These are phyloP conservation scores for Numenius arquata DNA, from an alignment of 2,113 vertebrate genomes.

Conservation along the genomic window DNA sequence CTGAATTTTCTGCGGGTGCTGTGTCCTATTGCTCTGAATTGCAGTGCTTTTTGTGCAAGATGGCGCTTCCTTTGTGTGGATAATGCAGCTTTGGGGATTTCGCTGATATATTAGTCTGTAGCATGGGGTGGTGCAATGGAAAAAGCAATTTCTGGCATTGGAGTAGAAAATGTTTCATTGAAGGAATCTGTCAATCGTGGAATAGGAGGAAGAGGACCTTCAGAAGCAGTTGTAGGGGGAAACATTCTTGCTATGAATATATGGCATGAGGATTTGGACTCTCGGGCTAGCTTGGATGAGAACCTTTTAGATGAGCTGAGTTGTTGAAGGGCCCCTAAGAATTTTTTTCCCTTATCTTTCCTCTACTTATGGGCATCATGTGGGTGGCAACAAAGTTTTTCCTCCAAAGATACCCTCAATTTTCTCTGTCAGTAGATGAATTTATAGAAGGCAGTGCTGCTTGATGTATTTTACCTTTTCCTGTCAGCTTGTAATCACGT, in stretches of 20 bases:
- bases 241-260: not conserved
- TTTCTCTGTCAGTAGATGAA: not conserved
- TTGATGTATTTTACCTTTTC: accelerated
- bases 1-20: not conserved
- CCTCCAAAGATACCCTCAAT: accelerated
- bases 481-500: accelerated
- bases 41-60: not conserved
- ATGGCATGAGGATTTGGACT: not conserved
- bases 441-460: not conserved
- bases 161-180: not conserved
- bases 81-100: not conserved
- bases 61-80: not conserved
- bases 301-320: not conserved
- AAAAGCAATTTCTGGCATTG: not conserved
- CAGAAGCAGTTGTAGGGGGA: not conserved
- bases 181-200: not conserved
- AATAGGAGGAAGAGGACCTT: not conserved
- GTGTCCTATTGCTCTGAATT: not conserved
- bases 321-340: not conserved
- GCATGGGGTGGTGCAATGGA: not conserved
- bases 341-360: not conserved
- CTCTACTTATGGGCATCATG: accelerated
- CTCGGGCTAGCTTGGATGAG: not conserved
- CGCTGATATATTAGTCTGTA: accelerated
- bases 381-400: not conserved